Conservation (phyloP, 1,140 invertebrate genomes). For the Octopus bimaculoides region DNA sequence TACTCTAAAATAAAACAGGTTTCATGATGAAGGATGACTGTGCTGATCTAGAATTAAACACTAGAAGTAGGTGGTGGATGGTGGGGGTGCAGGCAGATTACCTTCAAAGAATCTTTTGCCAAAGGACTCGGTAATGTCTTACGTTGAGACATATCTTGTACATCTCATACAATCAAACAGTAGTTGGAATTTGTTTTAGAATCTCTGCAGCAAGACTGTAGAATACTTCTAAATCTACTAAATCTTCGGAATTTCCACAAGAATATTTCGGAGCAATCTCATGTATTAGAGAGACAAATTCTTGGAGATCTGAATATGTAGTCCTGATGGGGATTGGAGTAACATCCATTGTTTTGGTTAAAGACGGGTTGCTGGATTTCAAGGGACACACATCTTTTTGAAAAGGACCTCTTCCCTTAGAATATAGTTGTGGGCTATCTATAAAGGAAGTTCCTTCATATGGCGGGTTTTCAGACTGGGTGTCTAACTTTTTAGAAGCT, state of each 20-base stretch:
- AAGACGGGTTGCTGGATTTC: neutral
- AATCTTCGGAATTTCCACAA: neutral
- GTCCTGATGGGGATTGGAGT: neutral
- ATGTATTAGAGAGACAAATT: neutral
- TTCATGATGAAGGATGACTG: too few species aligned
- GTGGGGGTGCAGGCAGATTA: neutral
- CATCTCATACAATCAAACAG: neutral
- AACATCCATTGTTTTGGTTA: neutral
- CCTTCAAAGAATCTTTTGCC: neutral
- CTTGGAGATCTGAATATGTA: too few species aligned
- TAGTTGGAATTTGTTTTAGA: neutral
- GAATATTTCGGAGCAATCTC: neutral
- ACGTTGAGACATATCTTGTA: too few species aligned
- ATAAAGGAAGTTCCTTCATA: too few species aligned
- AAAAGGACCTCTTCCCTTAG: too few species aligned
- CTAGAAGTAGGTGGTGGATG: too few species aligned
- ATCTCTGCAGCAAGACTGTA: neutral
- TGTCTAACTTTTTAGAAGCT: neutral
- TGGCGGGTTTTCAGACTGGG: neutral
- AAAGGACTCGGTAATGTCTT: too few species aligned
- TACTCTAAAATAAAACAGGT: too few species aligned
- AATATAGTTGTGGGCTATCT: too few species aligned
- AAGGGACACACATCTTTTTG: neutral
- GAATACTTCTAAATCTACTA: neutral
- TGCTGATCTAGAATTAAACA: too few species aligned